Evolutionary conservation across 2,888 invertebrate species (phyloP).

Genomic region (Anticlea derivata): DNA sequence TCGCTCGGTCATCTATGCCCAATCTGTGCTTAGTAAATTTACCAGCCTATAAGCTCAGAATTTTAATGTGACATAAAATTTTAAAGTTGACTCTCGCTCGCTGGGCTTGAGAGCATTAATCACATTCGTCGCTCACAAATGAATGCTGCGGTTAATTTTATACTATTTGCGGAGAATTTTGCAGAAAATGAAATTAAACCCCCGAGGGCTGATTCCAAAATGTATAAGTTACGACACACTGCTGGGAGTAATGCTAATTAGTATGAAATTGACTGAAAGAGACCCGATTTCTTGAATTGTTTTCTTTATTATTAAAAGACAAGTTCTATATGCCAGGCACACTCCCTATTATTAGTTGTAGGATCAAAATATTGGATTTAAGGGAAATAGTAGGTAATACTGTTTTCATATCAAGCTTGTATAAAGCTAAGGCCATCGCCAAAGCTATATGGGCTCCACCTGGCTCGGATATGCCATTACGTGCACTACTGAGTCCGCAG

Average conservation of each 20-base stretch:
- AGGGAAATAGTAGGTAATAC: too few species aligned
- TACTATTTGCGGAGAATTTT: constrained; percentile 13
- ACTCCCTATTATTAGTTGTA: too few species aligned
- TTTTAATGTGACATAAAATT: background rate
- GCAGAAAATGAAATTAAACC: constrained; percentile 8
- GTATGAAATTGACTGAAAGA: too few species aligned
- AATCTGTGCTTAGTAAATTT: too few species aligned
- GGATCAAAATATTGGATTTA: too few species aligned
- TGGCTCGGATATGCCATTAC: constrained; percentile 22
- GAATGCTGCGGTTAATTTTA: constrained; percentile 8
- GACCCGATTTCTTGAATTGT: too few species aligned
- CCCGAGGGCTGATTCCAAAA: constrained; percentile 1
- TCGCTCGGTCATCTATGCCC: too few species aligned
- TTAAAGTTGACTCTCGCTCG: constrained; percentile 6
- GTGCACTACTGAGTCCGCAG: constrained; percentile 16
- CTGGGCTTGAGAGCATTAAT: constrained; percentile 2
- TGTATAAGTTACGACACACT: background rate
- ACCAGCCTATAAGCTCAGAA: too few species aligned
- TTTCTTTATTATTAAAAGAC: too few species aligned
- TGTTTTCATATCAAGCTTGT: too few species aligned
- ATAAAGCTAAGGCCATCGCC: background rate
- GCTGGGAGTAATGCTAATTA: constrained; percentile 1
- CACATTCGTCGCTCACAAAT: constrained; percentile 21
- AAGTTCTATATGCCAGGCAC: too few species aligned
- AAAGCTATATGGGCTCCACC: constrained; percentile 1